Evolutionary conservation across 1,140 invertebrate species (phyloP), one percentile per base, ranked within the genome.

Genomic region (Eurosta solidaginis): DNA sequence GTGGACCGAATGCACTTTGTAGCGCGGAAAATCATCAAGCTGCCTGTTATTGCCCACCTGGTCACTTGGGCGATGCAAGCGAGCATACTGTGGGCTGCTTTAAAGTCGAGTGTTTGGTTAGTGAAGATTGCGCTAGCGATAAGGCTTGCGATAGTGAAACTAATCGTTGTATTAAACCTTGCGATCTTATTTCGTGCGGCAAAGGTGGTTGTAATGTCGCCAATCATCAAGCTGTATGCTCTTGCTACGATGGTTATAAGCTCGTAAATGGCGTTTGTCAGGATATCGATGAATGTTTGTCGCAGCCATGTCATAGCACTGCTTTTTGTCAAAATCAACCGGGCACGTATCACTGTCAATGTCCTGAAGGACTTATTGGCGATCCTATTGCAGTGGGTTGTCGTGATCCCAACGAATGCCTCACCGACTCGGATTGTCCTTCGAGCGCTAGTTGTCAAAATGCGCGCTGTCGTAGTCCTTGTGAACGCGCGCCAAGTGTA

Each of bases 151-250:
- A 95, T 83, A 81, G 83, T 7, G 90, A 92, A 80, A 91, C 89
- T 20, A 94, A 96, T 84, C 95, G 94, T 87, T 96, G 95, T 86
- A 89, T 92, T 91, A 93, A 94, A 89, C 93, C 94, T 73, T 96
- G 94, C 82, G 93, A 95, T 80, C 87, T 90, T 78, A 88, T 91
- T 1, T 90, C 91, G 68, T 96, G 95, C 85, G 92, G 93, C 17
- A 92, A 93, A 80, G 94, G 94, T 1, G 91, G 88, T 42, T 96
- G 94, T 79, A 88, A 91, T 78, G 92, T 93, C 6, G 84, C 90
- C 68, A 89, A 93, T 79, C 95, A 96, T 83, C 88, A 91, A 80
- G 91, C 91, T 1, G 80, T 91, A 1, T 97, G 96, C 81, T 89
- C 90, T 42, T 97, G 96, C 88, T 90, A 91, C 79, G 83, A 91